A percentile compares a stretch with the other conserved stretches of the same genome.
Evolutionary conservation across 2,888 invertebrate species (phyloP).

Genomic region (Eupelmus urozonus): DNA sequence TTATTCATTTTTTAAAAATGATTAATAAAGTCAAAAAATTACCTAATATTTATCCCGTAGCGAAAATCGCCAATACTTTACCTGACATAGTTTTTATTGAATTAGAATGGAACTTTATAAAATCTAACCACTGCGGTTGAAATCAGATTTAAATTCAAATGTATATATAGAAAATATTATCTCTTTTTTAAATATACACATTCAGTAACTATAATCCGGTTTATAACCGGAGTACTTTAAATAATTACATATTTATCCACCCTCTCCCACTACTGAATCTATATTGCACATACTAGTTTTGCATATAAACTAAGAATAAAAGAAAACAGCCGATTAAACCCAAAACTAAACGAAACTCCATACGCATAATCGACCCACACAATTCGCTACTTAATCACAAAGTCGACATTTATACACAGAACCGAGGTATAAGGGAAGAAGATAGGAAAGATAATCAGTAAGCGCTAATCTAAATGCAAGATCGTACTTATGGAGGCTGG

Average conservation of each 20-base stretch:
- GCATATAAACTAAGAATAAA: not conserved
- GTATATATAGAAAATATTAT: conserved; percentile 47
- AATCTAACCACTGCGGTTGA: not conserved
- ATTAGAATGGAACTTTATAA: not conserved
- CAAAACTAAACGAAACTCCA: conserved; percentile 4
- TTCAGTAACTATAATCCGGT: conserved; percentile 13
- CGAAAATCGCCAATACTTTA: not conserved
- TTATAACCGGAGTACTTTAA: conserved; percentile 18
- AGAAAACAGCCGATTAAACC: conserved; percentile 10
- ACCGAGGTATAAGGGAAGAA: conserved; percentile 17
- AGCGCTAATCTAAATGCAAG: not conserved
- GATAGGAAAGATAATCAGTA: not conserved
- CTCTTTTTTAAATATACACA: conserved; percentile 42
- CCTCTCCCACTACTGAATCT: conserved; percentile 20
- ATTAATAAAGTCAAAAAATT: not conserved
- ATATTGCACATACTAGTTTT: conserved; percentile 54
- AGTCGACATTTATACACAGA: conserved; percentile 2
- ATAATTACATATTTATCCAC: conserved; percentile 40
- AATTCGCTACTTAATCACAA: conserved; percentile 27
- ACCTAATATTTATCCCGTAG: not conserved
- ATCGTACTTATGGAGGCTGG: conserved; percentile 66
- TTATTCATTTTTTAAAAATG: not conserved
- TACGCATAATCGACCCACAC: not conserved
- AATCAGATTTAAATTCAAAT: conserved; percentile 4
- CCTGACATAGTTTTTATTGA: no score